Percentiles rank a stretch among this genome's conserved stretches.
Evolutionary conservation across 2,113 vertebrate genomes (phyloP).

Genomic region (Nestor notabilis): DNA sequence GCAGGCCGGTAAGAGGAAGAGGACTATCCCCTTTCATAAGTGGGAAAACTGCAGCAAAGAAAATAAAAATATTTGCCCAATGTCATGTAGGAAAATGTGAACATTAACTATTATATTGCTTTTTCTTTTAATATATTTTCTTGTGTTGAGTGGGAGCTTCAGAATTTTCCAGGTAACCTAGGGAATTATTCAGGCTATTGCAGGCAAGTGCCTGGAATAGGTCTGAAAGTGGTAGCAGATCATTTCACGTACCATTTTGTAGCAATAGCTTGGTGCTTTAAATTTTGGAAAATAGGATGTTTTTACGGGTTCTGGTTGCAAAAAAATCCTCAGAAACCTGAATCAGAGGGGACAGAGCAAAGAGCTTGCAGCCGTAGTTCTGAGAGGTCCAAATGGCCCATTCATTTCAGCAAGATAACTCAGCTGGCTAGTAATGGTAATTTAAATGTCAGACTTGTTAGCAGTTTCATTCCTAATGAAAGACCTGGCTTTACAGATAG

Average conservation of each 20-base stretch:
- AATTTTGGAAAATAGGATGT: not conserved
- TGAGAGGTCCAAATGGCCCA: not conserved
- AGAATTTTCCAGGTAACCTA: not conserved
- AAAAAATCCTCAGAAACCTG: not conserved
- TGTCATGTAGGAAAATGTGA: not conserved
- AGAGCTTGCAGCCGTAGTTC: conserved; percentile 1
- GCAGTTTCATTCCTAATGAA: conserved; percentile 44
- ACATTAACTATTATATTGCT: not conserved
- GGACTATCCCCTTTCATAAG: not conserved
- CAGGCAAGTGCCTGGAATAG: not conserved
- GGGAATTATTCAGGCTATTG: not conserved
- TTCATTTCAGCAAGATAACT: conserved; percentile 22
- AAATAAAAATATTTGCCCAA: not conserved
- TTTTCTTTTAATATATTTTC: not conserved
- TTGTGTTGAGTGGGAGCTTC: not conserved
- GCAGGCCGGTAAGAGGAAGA: not conserved
- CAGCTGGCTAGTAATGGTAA: not conserved
- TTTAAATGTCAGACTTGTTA: conserved; percentile 41
- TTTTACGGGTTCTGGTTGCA: not conserved
- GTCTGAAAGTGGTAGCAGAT: not conserved
- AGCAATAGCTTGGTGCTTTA: not conserved
- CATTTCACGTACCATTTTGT: not conserved
- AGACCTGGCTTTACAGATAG: conserved; percentile 45
- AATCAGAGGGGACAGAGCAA: not conserved
- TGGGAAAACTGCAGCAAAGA: not conserved